phyloP scores from a whole-genome alignment of 1,140 invertebrate genomes.

The Spodoptera frugiperda region DNA sequence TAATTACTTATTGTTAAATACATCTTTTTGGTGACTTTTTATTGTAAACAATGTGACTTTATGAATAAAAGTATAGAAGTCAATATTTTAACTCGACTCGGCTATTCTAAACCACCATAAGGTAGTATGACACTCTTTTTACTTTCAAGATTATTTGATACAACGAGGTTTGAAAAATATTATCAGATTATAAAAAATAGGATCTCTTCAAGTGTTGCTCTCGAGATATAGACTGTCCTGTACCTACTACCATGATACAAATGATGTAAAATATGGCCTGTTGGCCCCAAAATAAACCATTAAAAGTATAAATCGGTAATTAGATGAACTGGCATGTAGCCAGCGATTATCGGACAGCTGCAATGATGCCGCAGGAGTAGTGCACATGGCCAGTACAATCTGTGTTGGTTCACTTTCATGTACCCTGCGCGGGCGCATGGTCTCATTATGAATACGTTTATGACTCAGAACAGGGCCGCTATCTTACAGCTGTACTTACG shows the following conservation, averaged over 20 bases:
- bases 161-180: too few relatives aligned
- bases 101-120: too few relatives aligned
- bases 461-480: slow-evolving; percentile 49
- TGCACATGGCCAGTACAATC: slow-evolving; percentile 69
- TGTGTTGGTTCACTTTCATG: slow-evolving; percentile 49
- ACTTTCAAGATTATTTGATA: too few relatives aligned
- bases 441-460: slow-evolving; percentile 52
- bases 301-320: slow-evolving; percentile 38
- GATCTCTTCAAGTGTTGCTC: too few relatives aligned
- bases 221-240: too few relatives aligned
- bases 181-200: too few relatives aligned
- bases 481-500: slow-evolving; percentile 42
- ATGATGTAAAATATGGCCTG: background rate
- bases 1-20: background rate
- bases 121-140: too few relatives aligned
- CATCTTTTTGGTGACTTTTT: too few relatives aligned
- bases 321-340: slow-evolving; percentile 51
- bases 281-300: background rate
- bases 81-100: too few relatives aligned
- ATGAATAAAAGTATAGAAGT: too few relatives aligned
- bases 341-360: slow-evolving; percentile 50
- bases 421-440: slow-evolving; percentile 20
- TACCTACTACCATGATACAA: background rate
- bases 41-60: too few relatives aligned
- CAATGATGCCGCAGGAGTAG: slow-evolving; percentile 50